A percentile compares a stretch with the other conserved stretches of the same genome.
Conservation (phyloP, 2,888 invertebrate species). For the Drosophila hawaiiensis region DNA sequence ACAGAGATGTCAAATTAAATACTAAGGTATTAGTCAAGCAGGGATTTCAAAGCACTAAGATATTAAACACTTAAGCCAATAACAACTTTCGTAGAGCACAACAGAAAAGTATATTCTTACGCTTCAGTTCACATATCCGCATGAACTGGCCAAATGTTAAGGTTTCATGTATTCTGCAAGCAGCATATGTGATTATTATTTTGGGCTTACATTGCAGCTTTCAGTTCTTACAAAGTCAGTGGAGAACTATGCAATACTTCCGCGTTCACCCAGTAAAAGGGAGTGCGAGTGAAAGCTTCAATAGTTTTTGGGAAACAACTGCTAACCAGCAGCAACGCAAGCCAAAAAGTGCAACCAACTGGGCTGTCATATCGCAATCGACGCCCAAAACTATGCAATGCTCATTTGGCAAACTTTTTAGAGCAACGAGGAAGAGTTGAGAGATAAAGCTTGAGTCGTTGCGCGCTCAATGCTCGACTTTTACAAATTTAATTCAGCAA, state of each 20-base stretch:
- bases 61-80: neutral
- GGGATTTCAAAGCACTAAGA: neutral
- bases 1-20: neutral
- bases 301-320: slow-evolving; percentile 37
- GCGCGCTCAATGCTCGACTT: slow-evolving; percentile 66
- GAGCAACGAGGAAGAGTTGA: neutral
- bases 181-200: slow-evolving; percentile 46
- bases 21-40: neutral
- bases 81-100: neutral
- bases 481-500: slow-evolving; percentile 75
- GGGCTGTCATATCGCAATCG: slow-evolving; percentile 57
- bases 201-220: slow-evolving; percentile 29
- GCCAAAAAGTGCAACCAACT: slow-evolving; percentile 38
- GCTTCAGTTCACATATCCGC: neutral
- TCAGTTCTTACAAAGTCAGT: slow-evolving; percentile 32
- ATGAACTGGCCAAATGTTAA: slow-evolving; percentile 3
- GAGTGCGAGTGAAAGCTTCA: slow-evolving; percentile 51
- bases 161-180: slow-evolving; percentile 10
- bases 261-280: slow-evolving; percentile 5
- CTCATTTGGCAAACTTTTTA: slow-evolving; percentile 51
- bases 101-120: neutral
- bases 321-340: slow-evolving; percentile 2
- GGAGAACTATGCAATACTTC: slow-evolving; percentile 45
- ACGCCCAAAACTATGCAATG: slow-evolving; percentile 58
- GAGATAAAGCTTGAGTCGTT: slow-evolving; percentile 44